Evolutionary conservation across 2,888 invertebrate genomes (phyloP), one percentile per base, ranked within the genome.

Genomic region (Creontiades dilutus): DNA sequence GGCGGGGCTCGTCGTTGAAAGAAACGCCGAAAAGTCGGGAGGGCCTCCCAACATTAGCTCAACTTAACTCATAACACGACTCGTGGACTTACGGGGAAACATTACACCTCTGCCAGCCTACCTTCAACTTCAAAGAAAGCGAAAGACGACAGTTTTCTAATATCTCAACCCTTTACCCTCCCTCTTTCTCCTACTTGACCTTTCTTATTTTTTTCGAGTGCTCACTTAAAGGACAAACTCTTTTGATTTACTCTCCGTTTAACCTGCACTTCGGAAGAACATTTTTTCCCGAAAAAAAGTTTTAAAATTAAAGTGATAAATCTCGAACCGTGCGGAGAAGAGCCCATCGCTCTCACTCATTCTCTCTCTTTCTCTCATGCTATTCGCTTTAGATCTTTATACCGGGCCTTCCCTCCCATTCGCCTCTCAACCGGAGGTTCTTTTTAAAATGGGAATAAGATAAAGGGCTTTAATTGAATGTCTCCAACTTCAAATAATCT

Each of bases 281-380:
- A 28, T 57, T 85, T 85, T 85, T 85, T 68, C 68, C 61, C 28
- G 61, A 85, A 85, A 85, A 85, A 57, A 85, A 85, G 61, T 85
- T 85, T 85, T 61, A 85, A 85, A 85, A 85, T 85, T 85, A 85
- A 85, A 85, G 85, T 85, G 85, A 85, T 85, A 85, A 85, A 85
- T 85, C 85, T 85, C 27, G 55, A 55, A 85, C 61, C 27, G 27
- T 68, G 68, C 68, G 23, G 85, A 85, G 84, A 27, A 48, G 81
- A 52, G 82, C 0, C 84, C 52, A 16, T 82, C 84, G 55, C 27
- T 47, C 52, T 37, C 84, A 19, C 16, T 12, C 52, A 7, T 14
- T 16, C 14, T 16, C 52, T 52, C 16, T 52, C 16, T 52, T 11
- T 13, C 52, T 16, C 13, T 52, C 52, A 23, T 68, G 68, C 68